A percentile compares a stretch with the other conserved stretches of the same genome.
These are phyloP conservation scores for Dasyornis broadbenti DNA, from an alignment of 2,113 vertebrate species.

Conservation along the genomic window DNA sequence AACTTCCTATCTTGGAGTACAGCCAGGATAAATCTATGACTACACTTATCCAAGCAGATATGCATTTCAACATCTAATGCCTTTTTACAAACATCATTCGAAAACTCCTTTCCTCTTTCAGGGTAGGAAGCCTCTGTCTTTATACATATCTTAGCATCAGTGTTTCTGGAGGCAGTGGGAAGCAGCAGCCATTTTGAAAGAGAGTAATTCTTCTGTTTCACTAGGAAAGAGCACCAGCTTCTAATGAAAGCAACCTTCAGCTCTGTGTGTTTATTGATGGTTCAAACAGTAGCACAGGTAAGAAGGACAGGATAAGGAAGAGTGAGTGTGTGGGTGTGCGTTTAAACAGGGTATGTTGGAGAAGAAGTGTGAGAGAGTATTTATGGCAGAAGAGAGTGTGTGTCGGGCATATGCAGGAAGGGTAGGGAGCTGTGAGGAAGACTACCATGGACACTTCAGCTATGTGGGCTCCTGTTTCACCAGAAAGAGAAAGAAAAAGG, in stretches of 20 bases:
- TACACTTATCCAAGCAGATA: conserved; percentile 1
- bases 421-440: background rate
- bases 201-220: background rate
- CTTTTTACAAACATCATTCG: background rate
- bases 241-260: background rate
- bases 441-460: background rate
- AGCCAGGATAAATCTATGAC: conserved; percentile 45
- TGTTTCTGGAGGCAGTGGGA: background rate
- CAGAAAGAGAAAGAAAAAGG: background rate
- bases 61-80: conserved; percentile 36
- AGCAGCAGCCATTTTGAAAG: conserved; percentile 7
- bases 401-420: accelerated
- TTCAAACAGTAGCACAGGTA: background rate
- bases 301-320: background rate
- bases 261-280: background rate
- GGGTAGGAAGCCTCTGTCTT: background rate
- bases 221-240: background rate
- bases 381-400: background rate
- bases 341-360: background rate
- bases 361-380: background rate
- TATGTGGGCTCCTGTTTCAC: background rate
- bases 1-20: conserved; percentile 14
- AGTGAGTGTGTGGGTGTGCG: background rate
- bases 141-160: background rate
- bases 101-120: background rate